Base-by-base conservation (phyloP, 1,140 invertebrate genomes). In the Coelopa frigida region DNA sequence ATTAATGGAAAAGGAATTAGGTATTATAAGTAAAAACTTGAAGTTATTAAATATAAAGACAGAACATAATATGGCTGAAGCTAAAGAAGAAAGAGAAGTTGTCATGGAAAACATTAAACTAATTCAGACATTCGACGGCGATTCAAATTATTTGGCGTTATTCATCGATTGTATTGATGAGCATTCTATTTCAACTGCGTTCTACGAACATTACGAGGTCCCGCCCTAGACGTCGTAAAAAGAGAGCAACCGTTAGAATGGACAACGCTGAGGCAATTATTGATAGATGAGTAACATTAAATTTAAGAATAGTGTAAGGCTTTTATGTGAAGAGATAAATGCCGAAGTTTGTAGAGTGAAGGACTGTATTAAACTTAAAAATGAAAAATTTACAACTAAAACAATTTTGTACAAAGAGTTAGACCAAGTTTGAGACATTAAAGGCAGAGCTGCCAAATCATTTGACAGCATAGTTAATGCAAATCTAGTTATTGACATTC, bases 401-500 rank as follows among this genome's bases (percentile, higher is more conserved):
- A 27, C n/a, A 36, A 21, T 46, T 38, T 29, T 46, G 7, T 24
- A 11, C 10, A 29, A 36, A 11, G 35, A 46, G 29, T 15, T 38
- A 24, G 21, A 46, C 21, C 14, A 20, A 26, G 18, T 26, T 46
- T 10, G 29, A 36, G 20, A 36, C 15, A 11, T 36, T 45, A 15
- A 45, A 45, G 12, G 38, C 22, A 45, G 32, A 45, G 14, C 27
- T 45, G 12, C 44, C 32, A 22, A 45, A 45, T 24, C n/a, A 36
- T 37, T 37, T 45, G 18, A 38, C 35, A n/a, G 22, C 44, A 26
- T 26, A 24, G 18, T 45, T 26, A 45, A 45, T 17, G 44, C 33
- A 23, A 35, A 45, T 11, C 26, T 46, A 21, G 45, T 26, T 14
- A 46, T 21, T 21, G 27, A 39, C 27, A 7, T 46, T n/a, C 39